phyloP scores from a whole-genome alignment of 2,113 vertebrate species.

The Elachura formosa region DNA sequence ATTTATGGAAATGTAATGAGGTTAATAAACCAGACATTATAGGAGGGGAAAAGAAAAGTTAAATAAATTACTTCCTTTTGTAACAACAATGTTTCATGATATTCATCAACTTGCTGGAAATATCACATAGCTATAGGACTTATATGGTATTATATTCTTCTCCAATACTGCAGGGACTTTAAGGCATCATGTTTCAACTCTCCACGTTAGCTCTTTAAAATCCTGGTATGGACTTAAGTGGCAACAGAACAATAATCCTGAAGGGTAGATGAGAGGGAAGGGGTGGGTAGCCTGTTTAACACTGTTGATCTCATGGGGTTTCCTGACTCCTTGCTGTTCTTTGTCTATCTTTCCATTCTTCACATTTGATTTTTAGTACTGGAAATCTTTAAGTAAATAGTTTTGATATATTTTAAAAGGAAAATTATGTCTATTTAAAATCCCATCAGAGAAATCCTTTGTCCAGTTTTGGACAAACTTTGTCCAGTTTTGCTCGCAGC shows the following conservation, averaged over 20 bases:
- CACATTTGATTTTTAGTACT: neutral
- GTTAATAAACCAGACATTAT: constrained; percentile 69
- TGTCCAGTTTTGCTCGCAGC: neutral
- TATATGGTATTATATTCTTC: constrained; percentile 65
- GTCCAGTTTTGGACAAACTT: neutral
- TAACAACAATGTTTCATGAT: constrained; percentile 73
- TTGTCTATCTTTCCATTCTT: neutral
- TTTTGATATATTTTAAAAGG: neutral
- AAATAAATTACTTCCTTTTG: constrained; percentile 80
- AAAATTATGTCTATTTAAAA: constrained; percentile 9
- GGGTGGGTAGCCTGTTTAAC: neutral
- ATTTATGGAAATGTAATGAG: constrained; percentile 78
- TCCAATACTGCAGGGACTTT: constrained; percentile 53
- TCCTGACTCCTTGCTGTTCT: neutral
- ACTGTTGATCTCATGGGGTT: neutral
- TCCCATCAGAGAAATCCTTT: neutral
- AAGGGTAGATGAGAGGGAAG: neutral
- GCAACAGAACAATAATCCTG: constrained; percentile 1
- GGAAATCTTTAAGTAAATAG: neutral
- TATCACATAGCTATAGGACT: constrained; percentile 66
- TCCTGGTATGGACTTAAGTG: constrained; percentile 4
- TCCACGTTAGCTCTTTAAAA: constrained; percentile 63
- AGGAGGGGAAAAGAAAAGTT: constrained; percentile 68
- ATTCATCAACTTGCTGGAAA: constrained; percentile 73
- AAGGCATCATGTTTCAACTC: constrained; percentile 61